Conservation (phyloP, 2,888 invertebrate genomes). For the Thereva nobilitata region DNA sequence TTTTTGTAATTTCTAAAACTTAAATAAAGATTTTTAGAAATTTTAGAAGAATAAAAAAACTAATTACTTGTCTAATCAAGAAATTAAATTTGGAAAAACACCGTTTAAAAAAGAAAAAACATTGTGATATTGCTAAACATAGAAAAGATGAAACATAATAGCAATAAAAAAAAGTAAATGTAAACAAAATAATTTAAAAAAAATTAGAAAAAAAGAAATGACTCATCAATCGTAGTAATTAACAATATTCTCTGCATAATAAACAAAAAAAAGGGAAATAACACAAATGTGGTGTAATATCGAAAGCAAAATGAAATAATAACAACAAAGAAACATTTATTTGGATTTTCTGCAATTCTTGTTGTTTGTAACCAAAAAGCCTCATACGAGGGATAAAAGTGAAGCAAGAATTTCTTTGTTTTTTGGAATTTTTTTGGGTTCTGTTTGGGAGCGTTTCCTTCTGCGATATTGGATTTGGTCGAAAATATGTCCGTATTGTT, state of each 20-base stretch:
- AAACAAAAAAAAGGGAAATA: too few relatives aligned
- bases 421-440: conserved; percentile 15
- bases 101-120: conserved; percentile 8
- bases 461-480: conserved; percentile 19
- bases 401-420: conserved; percentile 3
- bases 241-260: too few relatives aligned
- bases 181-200: conserved; percentile 15
- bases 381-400: background rate
- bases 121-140: conserved; percentile 31
- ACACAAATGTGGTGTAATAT: too few relatives aligned
- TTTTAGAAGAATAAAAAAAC: background rate
- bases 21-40: conserved; percentile 13
- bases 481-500: conserved; percentile 8
- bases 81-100: background rate
- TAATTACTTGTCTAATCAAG: background rate
- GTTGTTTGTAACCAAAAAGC: too few relatives aligned
- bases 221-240: conserved; percentile 1
- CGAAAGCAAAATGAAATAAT: too few relatives aligned
- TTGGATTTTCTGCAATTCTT: too few relatives aligned
- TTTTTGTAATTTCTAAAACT: conserved; percentile 21
- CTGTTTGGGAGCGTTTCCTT: conserved; percentile 25
- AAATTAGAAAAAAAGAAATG: conserved; percentile 13
- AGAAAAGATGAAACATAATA: conserved; percentile 12
- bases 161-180: conserved; percentile 25
- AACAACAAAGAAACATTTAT: too few relatives aligned